A percentile compares a stretch with the other conserved stretches of the same genome.
Evolutionary conservation across 2,113 vertebrate species (phyloP).

Genomic region (Bubo bubo): DNA sequence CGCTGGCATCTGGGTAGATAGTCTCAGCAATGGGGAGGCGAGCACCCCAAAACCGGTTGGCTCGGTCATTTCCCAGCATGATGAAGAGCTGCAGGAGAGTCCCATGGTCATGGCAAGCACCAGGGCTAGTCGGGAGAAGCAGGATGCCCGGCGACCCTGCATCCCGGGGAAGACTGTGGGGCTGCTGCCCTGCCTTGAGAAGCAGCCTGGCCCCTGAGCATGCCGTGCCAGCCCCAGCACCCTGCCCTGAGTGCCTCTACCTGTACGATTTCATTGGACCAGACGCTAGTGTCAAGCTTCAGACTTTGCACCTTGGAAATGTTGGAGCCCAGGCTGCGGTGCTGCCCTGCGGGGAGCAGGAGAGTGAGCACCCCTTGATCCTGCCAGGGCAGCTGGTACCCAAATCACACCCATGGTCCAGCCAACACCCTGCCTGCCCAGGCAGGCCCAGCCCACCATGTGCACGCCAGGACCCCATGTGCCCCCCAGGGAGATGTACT

Average conservation of each 20-base stretch:
- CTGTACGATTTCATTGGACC: constrained; percentile 97
- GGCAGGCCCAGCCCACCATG: background rate
- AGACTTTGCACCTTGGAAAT: constrained; percentile 97
- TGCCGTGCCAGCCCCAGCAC: background rate
- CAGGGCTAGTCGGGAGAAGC: background rate
- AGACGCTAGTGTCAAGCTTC: constrained; percentile 94
- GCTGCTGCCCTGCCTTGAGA: background rate
- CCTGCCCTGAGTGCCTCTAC: constrained; percentile 59
- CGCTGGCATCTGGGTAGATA: constrained; percentile 76
- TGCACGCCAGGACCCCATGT: fast-evolving
- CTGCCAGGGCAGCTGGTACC: fast-evolving
- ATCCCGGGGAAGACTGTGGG: fast-evolving
- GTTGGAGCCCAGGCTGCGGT: constrained; percentile 91
- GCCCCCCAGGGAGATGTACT: background rate
- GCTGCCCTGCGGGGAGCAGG: constrained; percentile 81
- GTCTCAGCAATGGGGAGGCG: constrained; percentile 74
- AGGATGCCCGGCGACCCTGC: background rate
- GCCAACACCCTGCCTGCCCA: background rate
- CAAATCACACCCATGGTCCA: fast-evolving
- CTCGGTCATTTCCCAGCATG: constrained; percentile 90
- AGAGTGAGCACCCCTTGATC: background rate
- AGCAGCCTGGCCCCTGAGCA: background rate
- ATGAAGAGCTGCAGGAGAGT: constrained; percentile 87
- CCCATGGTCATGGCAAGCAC: fast-evolving
- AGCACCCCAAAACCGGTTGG: constrained; percentile 91